A percentile compares a stretch with the other conserved stretches of the same genome.
phyloP scores from a whole-genome alignment of 2,113 vertebrate genomes.

The Aldabrachelys gigantea region DNA sequence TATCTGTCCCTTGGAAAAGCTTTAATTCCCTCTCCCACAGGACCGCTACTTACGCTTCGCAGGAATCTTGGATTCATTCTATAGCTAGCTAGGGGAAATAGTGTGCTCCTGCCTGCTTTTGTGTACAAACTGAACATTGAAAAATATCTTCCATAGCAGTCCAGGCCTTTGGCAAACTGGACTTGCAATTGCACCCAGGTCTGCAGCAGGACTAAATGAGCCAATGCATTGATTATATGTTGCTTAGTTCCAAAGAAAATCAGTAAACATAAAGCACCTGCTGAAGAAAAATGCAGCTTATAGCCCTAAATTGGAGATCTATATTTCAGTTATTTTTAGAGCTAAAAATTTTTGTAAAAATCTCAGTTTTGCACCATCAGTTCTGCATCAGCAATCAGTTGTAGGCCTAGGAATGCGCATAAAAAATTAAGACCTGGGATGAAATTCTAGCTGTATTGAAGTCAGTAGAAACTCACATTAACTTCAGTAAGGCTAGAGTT shows the following conservation, averaged over 20 bases:
- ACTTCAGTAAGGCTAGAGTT: background rate
- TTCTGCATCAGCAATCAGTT: background rate
- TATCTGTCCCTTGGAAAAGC: background rate
- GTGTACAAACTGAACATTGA: background rate
- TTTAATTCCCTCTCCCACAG: background rate
- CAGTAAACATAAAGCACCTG: fast-evolving
- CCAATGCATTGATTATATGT: background rate
- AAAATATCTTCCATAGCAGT: background rate
- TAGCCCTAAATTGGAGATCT: background rate
- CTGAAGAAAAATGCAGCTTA: background rate
- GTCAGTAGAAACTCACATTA: background rate
- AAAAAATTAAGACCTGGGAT: background rate
- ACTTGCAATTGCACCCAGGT: background rate
- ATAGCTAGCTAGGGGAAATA: fast-evolving
- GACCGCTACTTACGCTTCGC: background rate
- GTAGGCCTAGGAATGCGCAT: background rate
- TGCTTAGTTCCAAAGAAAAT: background rate
- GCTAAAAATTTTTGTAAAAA: background rate
- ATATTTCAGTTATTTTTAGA: background rate
- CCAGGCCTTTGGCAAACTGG: background rate
- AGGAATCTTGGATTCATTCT: background rate
- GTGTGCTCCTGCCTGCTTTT: background rate
- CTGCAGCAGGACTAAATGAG: background rate
- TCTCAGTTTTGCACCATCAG: background rate
- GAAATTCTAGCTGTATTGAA: fast-evolving